phyloP scores from a whole-genome alignment of 2,797 vertebrate genomes.

The Pyrocephalus nanus region DNA sequence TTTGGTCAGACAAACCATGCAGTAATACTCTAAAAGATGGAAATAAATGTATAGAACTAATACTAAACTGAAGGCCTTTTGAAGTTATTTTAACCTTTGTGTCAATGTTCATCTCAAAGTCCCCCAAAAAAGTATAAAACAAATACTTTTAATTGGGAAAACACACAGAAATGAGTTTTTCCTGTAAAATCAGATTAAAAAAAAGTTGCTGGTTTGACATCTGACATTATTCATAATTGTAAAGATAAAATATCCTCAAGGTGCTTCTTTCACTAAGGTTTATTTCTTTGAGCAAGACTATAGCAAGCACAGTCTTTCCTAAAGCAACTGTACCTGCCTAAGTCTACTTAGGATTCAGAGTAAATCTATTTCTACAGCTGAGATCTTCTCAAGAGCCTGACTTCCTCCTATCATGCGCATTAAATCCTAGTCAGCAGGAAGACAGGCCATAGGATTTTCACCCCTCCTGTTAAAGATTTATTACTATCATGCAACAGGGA shows the following conservation, averaged over 20 bases:
- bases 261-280: not conserved
- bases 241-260: constrained; percentile 1
- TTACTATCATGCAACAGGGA: not conserved
- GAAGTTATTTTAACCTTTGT: constrained; percentile 11
- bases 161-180: not conserved
- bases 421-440: not conserved
- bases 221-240: not conserved
- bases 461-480: not conserved
- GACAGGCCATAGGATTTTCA: not conserved
- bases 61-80: not conserved
- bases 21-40: not conserved
- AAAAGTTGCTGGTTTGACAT: not conserved
- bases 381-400: not conserved
- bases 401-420: not conserved
- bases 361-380: not conserved
- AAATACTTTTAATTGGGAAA: not conserved
- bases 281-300: not conserved
- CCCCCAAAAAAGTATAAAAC: not conserved
- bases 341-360: not conserved
- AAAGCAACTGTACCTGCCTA: not conserved
- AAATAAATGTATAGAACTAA: not conserved
- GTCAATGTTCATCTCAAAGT: not conserved
- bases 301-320: not conserved
- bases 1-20: not conserved
- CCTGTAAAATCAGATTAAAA: not conserved